Evolutionary conservation across 1,140 invertebrate species (phyloP).

Genomic region (Megalopta genalis): DNA sequence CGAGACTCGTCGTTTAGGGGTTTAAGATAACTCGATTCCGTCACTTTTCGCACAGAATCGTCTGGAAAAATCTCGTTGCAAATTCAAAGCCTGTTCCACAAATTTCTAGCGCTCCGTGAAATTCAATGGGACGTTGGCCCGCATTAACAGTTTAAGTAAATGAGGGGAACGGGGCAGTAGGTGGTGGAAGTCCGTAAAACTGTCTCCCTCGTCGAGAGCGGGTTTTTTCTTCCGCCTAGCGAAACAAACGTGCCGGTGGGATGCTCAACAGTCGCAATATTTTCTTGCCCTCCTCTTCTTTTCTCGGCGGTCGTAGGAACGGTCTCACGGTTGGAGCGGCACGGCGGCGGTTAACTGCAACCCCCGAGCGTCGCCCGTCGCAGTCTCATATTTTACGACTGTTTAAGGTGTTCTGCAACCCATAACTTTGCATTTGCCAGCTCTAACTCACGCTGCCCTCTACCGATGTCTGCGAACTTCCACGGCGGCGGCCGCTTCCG

Average conservation of each 20-base stretch:
- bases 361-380: slow-evolving; percentile 37
- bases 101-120: too few relatives aligned
- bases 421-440: slow-evolving; percentile 60
- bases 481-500: slow-evolving; percentile 21
- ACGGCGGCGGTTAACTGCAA: slow-evolving; percentile 1
- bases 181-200: slow-evolving; percentile 1
- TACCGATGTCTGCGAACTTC: slow-evolving; percentile 39
- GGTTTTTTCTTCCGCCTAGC: slow-evolving; percentile 14
- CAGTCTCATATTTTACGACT: slow-evolving; percentile 66
- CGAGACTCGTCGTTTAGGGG: too few relatives aligned
- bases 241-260: slow-evolving; percentile 25
- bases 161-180: not conserved
- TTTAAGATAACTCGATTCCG: too few relatives aligned
- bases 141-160: not conserved
- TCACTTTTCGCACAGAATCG: too few relatives aligned
- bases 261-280: slow-evolving; percentile 40
- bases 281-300: slow-evolving; percentile 20
- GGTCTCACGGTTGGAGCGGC: not conserved
- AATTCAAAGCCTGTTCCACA: too few relatives aligned
- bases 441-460: slow-evolving; percentile 48
- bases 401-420: slow-evolving; percentile 62
- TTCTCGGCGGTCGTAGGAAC: not conserved
- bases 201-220: not conserved
- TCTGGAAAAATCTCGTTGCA: too few relatives aligned
- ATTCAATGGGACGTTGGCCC: too few relatives aligned